Evolutionary conservation across 2,888 invertebrate genomes (phyloP).

Genomic region (Zeuzera pyrina): DNA sequence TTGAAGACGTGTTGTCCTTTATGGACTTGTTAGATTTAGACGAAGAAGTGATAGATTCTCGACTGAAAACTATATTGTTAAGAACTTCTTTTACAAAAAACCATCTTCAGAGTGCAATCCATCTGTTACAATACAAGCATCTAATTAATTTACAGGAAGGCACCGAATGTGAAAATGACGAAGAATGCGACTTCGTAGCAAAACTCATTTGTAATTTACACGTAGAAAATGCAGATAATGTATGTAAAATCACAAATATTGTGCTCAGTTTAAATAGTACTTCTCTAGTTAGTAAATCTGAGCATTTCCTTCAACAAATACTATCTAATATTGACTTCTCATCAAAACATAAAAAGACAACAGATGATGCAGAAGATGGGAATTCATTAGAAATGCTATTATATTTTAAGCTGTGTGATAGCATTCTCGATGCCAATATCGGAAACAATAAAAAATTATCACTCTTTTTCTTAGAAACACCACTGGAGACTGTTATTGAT

Average conservation of each 20-base stretch:
- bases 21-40: constrained; percentile 57
- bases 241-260: constrained; percentile 40
- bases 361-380: constrained; percentile 10
- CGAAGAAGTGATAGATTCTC: constrained; percentile 48
- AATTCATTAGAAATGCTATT: constrained; percentile 19
- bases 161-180: constrained; percentile 47
- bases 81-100: constrained; percentile 30
- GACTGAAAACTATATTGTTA: constrained; percentile 42
- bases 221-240: constrained; percentile 31
- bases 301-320: constrained; percentile 61
- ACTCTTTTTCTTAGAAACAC: constrained; percentile 37
- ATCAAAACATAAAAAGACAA: constrained; percentile 9
- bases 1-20: constrained; percentile 34
- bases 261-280: constrained; percentile 37
- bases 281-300: constrained; percentile 40
- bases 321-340: constrained; percentile 30
- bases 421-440: constrained; percentile 39
- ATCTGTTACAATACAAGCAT: constrained; percentile 54
- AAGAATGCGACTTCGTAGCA: constrained; percentile 41
- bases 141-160: constrained; percentile 49
- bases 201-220: constrained; percentile 32
- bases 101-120: constrained; percentile 38
- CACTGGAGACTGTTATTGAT: constrained; percentile 38
- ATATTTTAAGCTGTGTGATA: constrained; percentile 38
- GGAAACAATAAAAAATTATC: constrained; percentile 25